phyloP scores from a whole-genome alignment of 2,888 invertebrate species.

The Platerodrilus igneus region DNA sequence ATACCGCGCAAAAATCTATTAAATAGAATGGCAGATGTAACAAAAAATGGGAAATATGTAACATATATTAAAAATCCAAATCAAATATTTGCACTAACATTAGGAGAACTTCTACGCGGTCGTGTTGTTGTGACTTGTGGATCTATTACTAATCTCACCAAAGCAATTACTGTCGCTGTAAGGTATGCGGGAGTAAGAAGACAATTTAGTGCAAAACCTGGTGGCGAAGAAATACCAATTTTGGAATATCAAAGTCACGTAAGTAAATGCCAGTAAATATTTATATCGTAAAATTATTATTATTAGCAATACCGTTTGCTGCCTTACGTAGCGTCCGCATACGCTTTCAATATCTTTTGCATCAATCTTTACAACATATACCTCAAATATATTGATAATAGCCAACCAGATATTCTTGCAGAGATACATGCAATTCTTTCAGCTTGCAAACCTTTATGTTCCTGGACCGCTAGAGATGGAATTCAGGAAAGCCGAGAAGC shows the following conservation, averaged over 20 bases:
- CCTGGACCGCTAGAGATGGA: slow-evolving; percentile 72
- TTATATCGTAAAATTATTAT: slow-evolving; percentile 10
- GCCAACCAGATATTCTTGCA: slow-evolving; percentile 58
- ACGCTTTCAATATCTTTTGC: slow-evolving; percentile 63
- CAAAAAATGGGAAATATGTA: slow-evolving; percentile 80
- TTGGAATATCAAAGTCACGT: slow-evolving; percentile 82
- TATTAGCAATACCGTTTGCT: slow-evolving; percentile 77
- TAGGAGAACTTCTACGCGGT: slow-evolving; percentile 84
- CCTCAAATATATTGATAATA: slow-evolving; percentile 64
- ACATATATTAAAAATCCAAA: slow-evolving; percentile 87
- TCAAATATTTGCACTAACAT: slow-evolving; percentile 75
- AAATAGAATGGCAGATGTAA: slow-evolving; percentile 86
- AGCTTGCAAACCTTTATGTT: slow-evolving; percentile 63
- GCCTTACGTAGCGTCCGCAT: slow-evolving; percentile 68
- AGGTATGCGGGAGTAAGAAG: slow-evolving; percentile 74
- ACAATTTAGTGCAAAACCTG: slow-evolving; percentile 64
- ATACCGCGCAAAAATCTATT: slow-evolving; percentile 81
- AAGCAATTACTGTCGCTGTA: slow-evolving; percentile 69
- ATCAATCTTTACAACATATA: slow-evolving; percentile 59
- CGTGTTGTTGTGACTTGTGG: slow-evolving; percentile 69
- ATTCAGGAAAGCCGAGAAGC: slow-evolving; percentile 81
- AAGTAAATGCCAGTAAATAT: slow-evolving; percentile 34
- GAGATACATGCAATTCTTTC: slow-evolving; percentile 69
- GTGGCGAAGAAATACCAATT: slow-evolving; percentile 64
- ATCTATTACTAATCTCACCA: slow-evolving; percentile 62